phyloP scores from a whole-genome alignment of 2,113 vertebrate species.

The Catagonus wagneri region DNA sequence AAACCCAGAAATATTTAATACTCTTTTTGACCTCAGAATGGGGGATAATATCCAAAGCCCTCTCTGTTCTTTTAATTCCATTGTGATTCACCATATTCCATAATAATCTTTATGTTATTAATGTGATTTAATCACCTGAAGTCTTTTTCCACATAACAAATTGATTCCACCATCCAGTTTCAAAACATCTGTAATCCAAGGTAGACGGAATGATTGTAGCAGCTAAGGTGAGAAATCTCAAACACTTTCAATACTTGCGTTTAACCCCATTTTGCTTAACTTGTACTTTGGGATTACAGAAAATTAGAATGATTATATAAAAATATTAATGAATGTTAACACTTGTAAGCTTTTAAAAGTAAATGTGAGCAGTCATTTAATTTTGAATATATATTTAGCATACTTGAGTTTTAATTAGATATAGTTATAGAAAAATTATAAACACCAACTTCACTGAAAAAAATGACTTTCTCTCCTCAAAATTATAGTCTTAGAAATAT shows the following conservation, averaged over 20 bases:
- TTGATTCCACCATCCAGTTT: not conserved
- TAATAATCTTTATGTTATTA: not conserved
- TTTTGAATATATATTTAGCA: not conserved
- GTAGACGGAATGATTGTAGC: not conserved
- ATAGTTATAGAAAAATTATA: not conserved
- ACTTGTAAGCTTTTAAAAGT: not conserved
- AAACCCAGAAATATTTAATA: not conserved
- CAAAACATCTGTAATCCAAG: not conserved
- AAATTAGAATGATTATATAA: not conserved
- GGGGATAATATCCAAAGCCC: not conserved
- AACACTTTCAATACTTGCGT: not conserved
- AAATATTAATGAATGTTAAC: not conserved
- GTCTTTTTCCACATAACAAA: not conserved
- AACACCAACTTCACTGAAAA: not conserved
- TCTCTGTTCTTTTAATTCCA: not conserved
- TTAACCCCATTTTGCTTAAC: not conserved
- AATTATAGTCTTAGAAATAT: not conserved
- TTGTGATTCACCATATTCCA: not conserved
- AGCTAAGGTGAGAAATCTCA: not conserved
- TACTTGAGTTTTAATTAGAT: not conserved
- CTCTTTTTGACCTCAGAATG: not conserved
- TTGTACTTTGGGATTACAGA: not conserved
- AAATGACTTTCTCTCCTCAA: not conserved
- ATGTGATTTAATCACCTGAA: not conserved
- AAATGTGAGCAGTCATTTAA: not conserved